Evolutionary conservation across 2,113 vertebrate genomes (phyloP).

Genomic region (Hyperopisus bebe): DNA sequence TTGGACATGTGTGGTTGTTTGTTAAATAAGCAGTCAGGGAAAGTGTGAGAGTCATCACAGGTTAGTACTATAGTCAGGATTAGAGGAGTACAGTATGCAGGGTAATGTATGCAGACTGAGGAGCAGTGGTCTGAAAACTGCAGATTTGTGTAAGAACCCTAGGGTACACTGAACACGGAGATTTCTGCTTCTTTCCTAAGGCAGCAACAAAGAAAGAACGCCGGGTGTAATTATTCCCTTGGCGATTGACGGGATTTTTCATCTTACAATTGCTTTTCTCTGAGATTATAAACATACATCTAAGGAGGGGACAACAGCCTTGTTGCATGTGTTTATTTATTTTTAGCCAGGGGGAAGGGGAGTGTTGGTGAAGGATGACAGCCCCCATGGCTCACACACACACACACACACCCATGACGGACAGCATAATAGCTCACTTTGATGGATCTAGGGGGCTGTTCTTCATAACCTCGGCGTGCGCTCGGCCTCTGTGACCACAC

Average conservation of each 20-base stretch:
- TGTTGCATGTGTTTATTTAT: background rate
- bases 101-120: background rate
- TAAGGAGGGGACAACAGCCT: background rate
- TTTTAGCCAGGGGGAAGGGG: background rate
- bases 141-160: background rate
- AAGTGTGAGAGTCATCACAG: background rate
- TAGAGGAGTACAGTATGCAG: background rate
- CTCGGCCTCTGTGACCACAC: background rate
- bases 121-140: background rate
- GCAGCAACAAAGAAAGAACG: background rate
- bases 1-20: background rate
- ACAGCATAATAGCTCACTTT: conserved; percentile 9
- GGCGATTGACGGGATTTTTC: background rate
- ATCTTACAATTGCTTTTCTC: background rate
- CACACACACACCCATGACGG: background rate
- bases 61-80: background rate
- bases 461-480: background rate
- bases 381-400: background rate
- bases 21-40: background rate
- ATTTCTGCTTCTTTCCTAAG: background rate
- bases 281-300: background rate
- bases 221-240: background rate
- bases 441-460: background rate
- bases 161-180: background rate
- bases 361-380: background rate